A percentile compares a stretch with the other conserved stretches of the same genome.
These are phyloP conservation scores for Argyresthia albistria DNA, from an alignment of 2,888 invertebrate species.

Conservation along the genomic window DNA sequence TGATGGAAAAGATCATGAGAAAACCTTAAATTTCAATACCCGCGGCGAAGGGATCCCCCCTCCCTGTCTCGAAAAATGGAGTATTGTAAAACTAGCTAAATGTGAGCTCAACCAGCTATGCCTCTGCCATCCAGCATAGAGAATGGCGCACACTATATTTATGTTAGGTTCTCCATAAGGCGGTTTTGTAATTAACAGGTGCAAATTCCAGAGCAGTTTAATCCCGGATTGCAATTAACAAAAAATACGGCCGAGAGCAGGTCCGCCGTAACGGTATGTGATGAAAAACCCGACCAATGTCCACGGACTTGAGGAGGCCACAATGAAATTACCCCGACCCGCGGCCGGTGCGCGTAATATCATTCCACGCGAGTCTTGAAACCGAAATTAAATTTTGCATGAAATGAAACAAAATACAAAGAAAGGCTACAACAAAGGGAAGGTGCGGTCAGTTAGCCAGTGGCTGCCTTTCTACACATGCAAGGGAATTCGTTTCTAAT, in stretches of 20 bases:
- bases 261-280: conserved; percentile 64
- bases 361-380: conserved; percentile 70
- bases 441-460: conserved; percentile 49
- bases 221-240: conserved; percentile 65
- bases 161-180: neutral
- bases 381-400: conserved; percentile 73
- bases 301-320: conserved; percentile 65
- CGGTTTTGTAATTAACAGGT: conserved; percentile 62
- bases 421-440: conserved; percentile 65
- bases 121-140: no score
- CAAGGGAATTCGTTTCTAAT: conserved; percentile 56
- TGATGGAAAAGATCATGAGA: no score
- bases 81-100: no score
- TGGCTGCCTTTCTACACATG: conserved; percentile 16
- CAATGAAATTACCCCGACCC: conserved; percentile 61
- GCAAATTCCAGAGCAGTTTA: conserved; percentile 56
- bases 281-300: conserved; percentile 66
- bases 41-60: no score
- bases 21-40: no score
- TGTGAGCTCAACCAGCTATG: no score
- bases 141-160: no score
- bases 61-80: no score
- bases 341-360: conserved; percentile 58
- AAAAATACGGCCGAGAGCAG: conserved; percentile 40
- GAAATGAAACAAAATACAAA: conserved; percentile 71